Base-by-base conservation (phyloP, 2,797 vertebrate genomes). In the Mus minutoides region DNA sequence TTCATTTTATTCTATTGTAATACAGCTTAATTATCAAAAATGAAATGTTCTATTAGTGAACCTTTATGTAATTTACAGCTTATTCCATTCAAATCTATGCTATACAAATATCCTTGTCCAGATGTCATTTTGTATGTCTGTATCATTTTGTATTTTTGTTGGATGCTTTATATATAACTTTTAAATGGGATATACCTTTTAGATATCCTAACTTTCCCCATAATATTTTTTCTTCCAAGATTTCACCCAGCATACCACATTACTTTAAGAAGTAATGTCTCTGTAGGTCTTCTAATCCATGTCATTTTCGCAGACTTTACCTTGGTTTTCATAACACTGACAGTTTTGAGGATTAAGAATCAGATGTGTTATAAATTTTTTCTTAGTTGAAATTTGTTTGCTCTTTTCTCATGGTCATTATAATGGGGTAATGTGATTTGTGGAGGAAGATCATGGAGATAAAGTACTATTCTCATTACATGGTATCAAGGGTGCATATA, bases 321-420 rank as follows among this genome's bases (percentile, higher is more conserved):
- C 46, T 96, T 89, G 62, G 78, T 92, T 95, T 88, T 96, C 71
- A 73, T 40, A 87, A 95, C 54, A 69, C 85, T 92, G 34, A 79
- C 5, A 80, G 46, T 80, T 87, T 93, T 76, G 64, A 75, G 26
- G 73, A 92, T 84, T 90, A 90, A 88, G 75, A 49, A 6, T 94
- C 31, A 79, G n/a, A n/a, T 79, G 37, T 82, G 64, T 94, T 90
- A 26, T 75, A 90, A 67, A 90, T 88, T 85, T 5, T 85, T 56
- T 29, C 43, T 97, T 19, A 34, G 43, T 37, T 93, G 40, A 71
- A 26, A 86, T 67, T 71, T 93, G 37, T 95, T 67, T 60, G 21
- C 80, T 71, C 46, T 54, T 92, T 95, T 69, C 71, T 97, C 80
- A 13, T 91, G 29, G 77, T 85, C 92, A 56, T 92, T 93, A 85